Evolutionary conservation across 2,797 vertebrate species (phyloP).

Genomic region (Cichlasoma orientale): DNA sequence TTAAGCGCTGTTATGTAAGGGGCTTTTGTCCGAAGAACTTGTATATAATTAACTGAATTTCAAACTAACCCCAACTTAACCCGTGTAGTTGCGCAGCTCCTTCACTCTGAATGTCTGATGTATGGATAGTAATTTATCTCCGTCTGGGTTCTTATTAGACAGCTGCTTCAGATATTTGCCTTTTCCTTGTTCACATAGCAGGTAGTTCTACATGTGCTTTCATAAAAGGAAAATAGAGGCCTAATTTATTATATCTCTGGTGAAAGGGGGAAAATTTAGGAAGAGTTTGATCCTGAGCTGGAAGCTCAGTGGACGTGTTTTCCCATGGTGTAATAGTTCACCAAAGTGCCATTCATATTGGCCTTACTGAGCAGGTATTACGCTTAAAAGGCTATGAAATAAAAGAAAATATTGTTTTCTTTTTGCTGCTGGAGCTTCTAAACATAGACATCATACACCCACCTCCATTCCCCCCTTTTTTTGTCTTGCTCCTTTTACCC

Average conservation of each 20-base stretch:
- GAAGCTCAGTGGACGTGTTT: conserved; percentile 49
- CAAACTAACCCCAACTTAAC: conserved; percentile 32
- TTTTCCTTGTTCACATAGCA: conserved; percentile 43
- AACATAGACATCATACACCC: conserved; percentile 40
- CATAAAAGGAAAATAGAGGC: conserved; percentile 25
- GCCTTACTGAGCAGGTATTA: conserved; percentile 50
- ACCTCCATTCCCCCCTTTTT: not conserved
- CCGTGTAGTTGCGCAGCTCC: conserved; percentile 54
- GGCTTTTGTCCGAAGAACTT: conserved; percentile 25
- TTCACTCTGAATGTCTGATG: conserved; percentile 26
- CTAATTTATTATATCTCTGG: conserved; percentile 38
- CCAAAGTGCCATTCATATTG: conserved; percentile 57
- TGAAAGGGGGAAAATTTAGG: conserved; percentile 63
- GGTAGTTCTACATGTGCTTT: conserved; percentile 47
- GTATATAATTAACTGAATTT: conserved; percentile 38
- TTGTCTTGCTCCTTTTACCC: conserved; percentile 19
- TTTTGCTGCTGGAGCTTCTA: conserved; percentile 42
- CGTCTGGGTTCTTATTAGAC: conserved; percentile 42
- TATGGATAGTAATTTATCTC: conserved; percentile 52
- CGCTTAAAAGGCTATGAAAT: conserved; percentile 64
- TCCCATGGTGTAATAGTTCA: conserved; percentile 78
- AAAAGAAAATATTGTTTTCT: conserved; percentile 50
- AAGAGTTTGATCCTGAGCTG: conserved; percentile 67
- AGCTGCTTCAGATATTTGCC: conserved; percentile 40
- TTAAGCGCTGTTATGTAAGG: conserved; percentile 2